Base-by-base conservation (phyloP, 1,140 invertebrate genomes). In the Drosophila sproati region DNA sequence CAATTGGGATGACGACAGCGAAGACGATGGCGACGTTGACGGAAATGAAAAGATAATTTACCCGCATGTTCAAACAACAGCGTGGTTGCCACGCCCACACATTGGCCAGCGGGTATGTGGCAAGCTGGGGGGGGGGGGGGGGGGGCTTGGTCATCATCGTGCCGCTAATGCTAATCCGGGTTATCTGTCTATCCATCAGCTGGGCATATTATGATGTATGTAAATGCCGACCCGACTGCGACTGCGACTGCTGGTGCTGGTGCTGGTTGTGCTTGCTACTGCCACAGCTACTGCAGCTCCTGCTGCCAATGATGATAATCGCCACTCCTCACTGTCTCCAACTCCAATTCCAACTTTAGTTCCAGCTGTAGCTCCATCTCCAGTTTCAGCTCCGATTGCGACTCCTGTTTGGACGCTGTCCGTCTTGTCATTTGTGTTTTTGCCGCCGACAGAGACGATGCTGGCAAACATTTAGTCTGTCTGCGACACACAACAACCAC, bases 21-120 rank as follows among this genome's bases (percentile, higher is more conserved):
- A 56, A 39, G 50, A 55, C 59, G 67, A 71, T 88, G 83, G 77
- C 51, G 52, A 61, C 61, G 67, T 77, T 88, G 79, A 80, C 78
- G 80, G 80, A 88, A 89, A 85, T 88, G 80, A 88, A 89, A 89
- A 89, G 85, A 88, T 88, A 88, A 88, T 88, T 88, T 85, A 88
- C 85, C 85, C 85, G 85, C 83, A 89, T 88, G 83, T 83, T 83
- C 68, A 72, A 68, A 52, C 79, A 77, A 73, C 82, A 77, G 48
- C 67, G 54, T 68, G 50, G 52, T 48, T 57, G 62, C 54, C 73
- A 73, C 81, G 70, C 73, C 75, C 63, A 48, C 57, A 69, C 61
- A 35, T 51, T 20, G 20, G 20, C 20, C 35, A 62, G 52, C 52
- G 37, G 48, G 47, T 48, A 50, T 29, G 20, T 39, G 55, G 10